These are phyloP conservation scores for Pedetes capensis DNA, from an alignment of 2,113 vertebrate species.

Conservation along the genomic window DNA sequence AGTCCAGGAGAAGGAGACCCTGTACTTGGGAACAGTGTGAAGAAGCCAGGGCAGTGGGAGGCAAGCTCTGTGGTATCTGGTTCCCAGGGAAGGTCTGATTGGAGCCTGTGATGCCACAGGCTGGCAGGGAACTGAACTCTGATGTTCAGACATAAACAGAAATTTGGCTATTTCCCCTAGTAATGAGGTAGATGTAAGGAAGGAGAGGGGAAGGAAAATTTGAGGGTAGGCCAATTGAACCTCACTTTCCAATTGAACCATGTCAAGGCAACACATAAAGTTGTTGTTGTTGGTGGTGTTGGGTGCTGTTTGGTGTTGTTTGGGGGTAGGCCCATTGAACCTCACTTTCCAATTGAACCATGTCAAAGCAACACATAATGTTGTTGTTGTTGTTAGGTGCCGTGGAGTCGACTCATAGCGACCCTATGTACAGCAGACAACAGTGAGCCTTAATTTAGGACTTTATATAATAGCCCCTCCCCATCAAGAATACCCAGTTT, in stretches of 20 bases:
- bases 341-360: background rate
- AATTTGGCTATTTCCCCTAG: too few relatives aligned
- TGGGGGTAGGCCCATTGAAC: fast-evolving
- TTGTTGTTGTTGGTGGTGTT: too few relatives aligned
- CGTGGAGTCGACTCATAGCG: too few relatives aligned
- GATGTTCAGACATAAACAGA: background rate
- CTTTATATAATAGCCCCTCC: fast-evolving
- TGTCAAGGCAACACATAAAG: too few relatives aligned
- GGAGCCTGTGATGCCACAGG: background rate
- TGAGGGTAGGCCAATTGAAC: fast-evolving
- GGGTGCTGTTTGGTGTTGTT: too few relatives aligned
- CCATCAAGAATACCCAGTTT: background rate
- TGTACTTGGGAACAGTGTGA: background rate
- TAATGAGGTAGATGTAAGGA: background rate
- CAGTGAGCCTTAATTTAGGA: background rate
- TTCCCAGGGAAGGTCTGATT: background rate
- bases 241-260: background rate
- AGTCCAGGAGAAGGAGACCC: too few relatives aligned
- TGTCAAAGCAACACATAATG: too few relatives aligned
- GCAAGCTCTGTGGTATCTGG: too few relatives aligned
- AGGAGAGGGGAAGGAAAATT: background rate
- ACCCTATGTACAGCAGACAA: too few relatives aligned
- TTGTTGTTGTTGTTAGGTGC: too few relatives aligned
- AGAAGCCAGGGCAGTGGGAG: background rate
- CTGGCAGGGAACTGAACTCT: background rate